Base-by-base conservation (phyloP, 2,113 vertebrate species). In the Odocoileus hemionus region DNA sequence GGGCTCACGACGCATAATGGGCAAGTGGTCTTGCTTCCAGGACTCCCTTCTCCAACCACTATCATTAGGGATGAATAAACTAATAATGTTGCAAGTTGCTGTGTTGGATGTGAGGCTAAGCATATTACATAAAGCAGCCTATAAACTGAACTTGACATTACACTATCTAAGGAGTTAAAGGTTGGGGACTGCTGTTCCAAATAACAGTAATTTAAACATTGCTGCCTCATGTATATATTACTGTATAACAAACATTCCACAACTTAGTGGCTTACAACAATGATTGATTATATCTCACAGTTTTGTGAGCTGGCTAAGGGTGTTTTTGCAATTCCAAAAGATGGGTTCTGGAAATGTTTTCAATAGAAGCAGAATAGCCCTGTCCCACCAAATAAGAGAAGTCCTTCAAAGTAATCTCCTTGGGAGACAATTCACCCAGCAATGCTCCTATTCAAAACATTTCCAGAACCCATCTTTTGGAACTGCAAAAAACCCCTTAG, bases 201-300 rank as follows among this genome's bases (percentile, higher is more conserved):
- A 96, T 26, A 5, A 58, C 30, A 95, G 33, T 94, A 60, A 89
- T 61, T 93, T 86, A 93, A 84, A 91, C n/a, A 80, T 95, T 92
- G 90, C 79, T 94, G 36, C 74, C 45, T 74, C 28, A 61, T 23
- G 58, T 54, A 30, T 57, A 33, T 92, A 43, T 82, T 55, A 60
- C 13, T 45, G 8, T 83, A 39, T 86, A 52, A 82, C 50, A 88
- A 84, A 74, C 57, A 87, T 12, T 82, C 52, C 8, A 60, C 86
- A 93, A 78, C 39, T 64, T 96, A 64, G 47, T 74, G 28, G 17
- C 70, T 78, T 93, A 93, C 67, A 90, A 79, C 74, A 90, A 10
- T 28, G 25, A 57, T 45, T 87, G 74, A 83, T 87, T 61, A 25
- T 76, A 58, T 82, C 10, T 58, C 54, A 64, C 16, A 70, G 14